Base-by-base conservation (phyloP, 2,888 invertebrate genomes). In the Orthosia incerta region DNA sequence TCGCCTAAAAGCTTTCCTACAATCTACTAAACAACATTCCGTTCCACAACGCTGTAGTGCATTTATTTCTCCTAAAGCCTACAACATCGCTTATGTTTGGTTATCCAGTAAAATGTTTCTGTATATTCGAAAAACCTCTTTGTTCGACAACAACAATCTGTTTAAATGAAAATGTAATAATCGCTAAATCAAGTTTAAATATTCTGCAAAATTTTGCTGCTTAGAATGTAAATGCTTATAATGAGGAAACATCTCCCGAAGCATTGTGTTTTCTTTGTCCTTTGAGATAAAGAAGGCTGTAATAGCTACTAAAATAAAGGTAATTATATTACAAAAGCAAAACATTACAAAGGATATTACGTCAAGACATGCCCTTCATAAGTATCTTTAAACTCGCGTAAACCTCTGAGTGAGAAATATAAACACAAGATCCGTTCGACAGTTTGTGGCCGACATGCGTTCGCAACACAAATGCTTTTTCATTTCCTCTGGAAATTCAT, bases 1-100 rank as follows among this genome's bases (percentile, higher is more conserved):
- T 87, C 80, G 71, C 86, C 89, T 93, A 92, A 93, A 93, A 93
- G 92, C 93, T 91, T 91, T 91, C 83, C 86, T 84, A 89, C 89
- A 89, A 89, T 88, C 83, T 87, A 89, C 87, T 88, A 87, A 88
- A 89, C 89, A 85, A 86, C 85, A 84, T 87, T 79, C 81, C 83
- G 87, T 82, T 83, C 79, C 71, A 77, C 84, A 75, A 77, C 68
- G 72, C 78, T 76, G 74, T 82, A 68, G 79, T 86, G 76, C 83
- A 84, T 86, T 84, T 74, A 74, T 72, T 72, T 70, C 59, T 68
- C 48, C 62, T 18, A 64, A 69, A 84, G 69, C 71, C 84, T 60
- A 60, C 62, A 62, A 60, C 55, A n/a, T 69, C 61, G 64, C 68
- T 75, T 83, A 70, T 59, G 57, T 60, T 71, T 51, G n/a, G 62